Evolutionary conservation across 1,140 invertebrate species (phyloP), one percentile per base, ranked within the genome.

Genomic region (Drosophila melanogaster): DNA sequence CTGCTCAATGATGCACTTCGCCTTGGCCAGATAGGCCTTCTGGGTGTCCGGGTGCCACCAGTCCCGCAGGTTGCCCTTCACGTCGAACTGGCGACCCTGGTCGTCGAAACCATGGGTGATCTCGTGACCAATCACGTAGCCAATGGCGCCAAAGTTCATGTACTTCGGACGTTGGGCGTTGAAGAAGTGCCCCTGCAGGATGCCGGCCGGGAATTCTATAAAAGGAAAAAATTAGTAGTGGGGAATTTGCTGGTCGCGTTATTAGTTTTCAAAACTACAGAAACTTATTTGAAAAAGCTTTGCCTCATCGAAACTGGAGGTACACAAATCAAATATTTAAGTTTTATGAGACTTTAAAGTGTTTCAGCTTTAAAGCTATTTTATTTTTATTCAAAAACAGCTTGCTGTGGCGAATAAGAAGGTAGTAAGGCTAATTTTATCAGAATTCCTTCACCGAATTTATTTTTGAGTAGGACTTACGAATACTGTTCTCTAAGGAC

Each of bases 51-150:
- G 92, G 49, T 95, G 94, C 97, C 97, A 98, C 97, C 97, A 98
- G 83, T 97, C 95, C 1, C 95, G 93, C 51, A 97, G 92, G 90
- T 97, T 98, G 37, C 98, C 98, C 50, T 97, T 94, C 67, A 96
- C 96, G 92, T 98, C 97, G 85, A 97, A 98, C 93, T 98, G 97
- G 17, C 97, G 94, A 41, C 96, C 96, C 92, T 97, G 95, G 91
- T 98, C 97, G 92, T 98, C 97, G 90, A 98, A 98, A 11, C 96
- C 97, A 90, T 99, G 97, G 0, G 97, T 98, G 46, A 99, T 97
- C 94, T 99, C 97, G 85, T 98, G 97, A 1, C 97, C 97, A 92
- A 99, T 97, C 4, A 98, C 96, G 79, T 97, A 97, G 6, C 97
- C 97, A 81, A 98, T 97, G 10, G 96, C 96, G 53, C 97, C 97